Evolutionary conservation across 2,113 vertebrate species (phyloP), one percentile per base, ranked within the genome.

Genomic region (Ia io): DNA sequence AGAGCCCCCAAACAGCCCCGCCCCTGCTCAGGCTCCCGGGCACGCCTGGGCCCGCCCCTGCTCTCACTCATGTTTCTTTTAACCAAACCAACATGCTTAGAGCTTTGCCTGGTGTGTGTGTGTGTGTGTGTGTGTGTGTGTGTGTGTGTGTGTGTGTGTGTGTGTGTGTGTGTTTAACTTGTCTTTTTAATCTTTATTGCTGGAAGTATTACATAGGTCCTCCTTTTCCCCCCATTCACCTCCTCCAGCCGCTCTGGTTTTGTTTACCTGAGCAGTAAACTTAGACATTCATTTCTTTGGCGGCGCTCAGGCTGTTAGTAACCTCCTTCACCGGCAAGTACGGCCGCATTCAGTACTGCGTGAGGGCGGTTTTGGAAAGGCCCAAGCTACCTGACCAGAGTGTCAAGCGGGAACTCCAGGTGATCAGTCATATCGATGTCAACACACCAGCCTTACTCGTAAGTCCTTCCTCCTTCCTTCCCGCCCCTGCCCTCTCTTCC

Each of bases 321-420:
- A 98, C 98, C 69, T 99, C 99, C 4, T 99, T 99, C 73, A 97
- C 96, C 22, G 99, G 99, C 59, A 99, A 98, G 56, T 98, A 99
- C 1, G 99, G 99, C 76, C 98, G 98, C 1, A 97, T 99, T 87
- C 97, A 98, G 82, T 99, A 99, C 97, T 98, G 97, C 0, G 98
- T 99, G 93, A 98, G 98, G 61, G 98, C 98, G 0, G 35, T 98
- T 47, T 85, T 99, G 96, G 98, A 99, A 94, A 98, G 98, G 74
- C 98, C 98, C 76, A 88, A 61, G 30, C 96, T 94, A 1, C 98
- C 98, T 1, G 98, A 97, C 37, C 98, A 98, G 42, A 98, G 96
- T 0, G 98, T 99, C 8, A 97, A 97, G 95, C 97, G 98, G 71
- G 99, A 99, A 32, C 98, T 99, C 3, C 98, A 98, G 88, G 97